These are phyloP conservation scores for Montipora foliosa DNA, from an alignment of 64 coral and sea anemone species.

Conservation along the genomic window DNA sequence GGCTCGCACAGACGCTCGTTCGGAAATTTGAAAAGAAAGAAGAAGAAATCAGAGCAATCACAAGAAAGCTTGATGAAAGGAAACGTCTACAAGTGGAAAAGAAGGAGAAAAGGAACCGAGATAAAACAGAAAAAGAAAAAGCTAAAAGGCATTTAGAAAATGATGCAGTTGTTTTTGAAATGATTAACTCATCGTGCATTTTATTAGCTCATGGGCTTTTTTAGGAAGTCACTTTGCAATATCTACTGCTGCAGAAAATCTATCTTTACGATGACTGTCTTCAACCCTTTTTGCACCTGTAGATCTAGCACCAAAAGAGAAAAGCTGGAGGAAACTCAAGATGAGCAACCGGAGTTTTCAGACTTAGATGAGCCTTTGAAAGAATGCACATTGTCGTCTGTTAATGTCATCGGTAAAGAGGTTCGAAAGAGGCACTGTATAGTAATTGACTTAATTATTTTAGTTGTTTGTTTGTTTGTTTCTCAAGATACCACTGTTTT, in stretches of 20 bases:
- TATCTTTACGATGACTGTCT: too few species aligned
- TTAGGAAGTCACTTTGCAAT: too few species aligned
- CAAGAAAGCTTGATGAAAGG: background rate
- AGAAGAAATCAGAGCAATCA: too few species aligned
- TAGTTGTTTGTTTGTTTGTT: too few species aligned
- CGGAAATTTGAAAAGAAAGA: too few species aligned
- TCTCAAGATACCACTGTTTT: too few species aligned
- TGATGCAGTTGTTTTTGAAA: too few species aligned
- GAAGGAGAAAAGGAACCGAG: background rate
- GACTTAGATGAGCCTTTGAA: background rate
- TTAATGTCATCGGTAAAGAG: slow-evolving; percentile 3
- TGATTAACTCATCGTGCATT: too few species aligned
- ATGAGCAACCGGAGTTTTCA: background rate
- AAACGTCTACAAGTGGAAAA: background rate
- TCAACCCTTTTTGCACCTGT: background rate
- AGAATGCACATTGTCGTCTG: slow-evolving; percentile 23
- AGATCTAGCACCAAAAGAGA: background rate
- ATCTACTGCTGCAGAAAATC: background rate
- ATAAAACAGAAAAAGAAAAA: slow-evolving; percentile 25
- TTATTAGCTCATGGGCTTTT: too few species aligned
- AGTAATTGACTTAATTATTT: too few species aligned
- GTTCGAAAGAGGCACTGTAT: background rate
- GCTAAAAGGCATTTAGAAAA: background rate
- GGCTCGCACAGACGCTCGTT: fast-evolving
- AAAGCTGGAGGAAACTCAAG: background rate